phyloP scores from a whole-genome alignment of 2,113 vertebrate genomes.

The Cyprinodon tularosa region DNA sequence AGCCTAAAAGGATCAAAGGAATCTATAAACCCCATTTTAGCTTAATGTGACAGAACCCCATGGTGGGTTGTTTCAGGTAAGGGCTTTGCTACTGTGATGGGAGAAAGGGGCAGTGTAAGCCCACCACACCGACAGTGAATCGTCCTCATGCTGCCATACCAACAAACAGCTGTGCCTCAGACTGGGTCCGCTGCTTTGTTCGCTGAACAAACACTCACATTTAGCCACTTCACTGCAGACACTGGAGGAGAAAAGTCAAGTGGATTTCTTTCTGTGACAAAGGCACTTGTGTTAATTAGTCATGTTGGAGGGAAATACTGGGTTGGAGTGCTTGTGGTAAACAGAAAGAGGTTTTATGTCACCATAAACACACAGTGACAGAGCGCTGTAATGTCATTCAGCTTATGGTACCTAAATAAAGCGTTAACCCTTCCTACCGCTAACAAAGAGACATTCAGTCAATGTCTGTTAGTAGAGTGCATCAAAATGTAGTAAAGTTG shows the following conservation, averaged over 20 bases:
- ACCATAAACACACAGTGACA: neutral
- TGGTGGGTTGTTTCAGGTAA: neutral
- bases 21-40: neutral
- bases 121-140: neutral
- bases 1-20: neutral
- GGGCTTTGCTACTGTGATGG: neutral
- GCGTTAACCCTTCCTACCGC: neutral
- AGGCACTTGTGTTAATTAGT: conserved; percentile 42
- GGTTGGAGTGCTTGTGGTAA: neutral
- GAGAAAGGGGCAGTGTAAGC: neutral
- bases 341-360: conserved; percentile 14
- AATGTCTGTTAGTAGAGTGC: neutral
- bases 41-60: neutral
- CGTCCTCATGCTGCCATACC: neutral
- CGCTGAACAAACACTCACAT: neutral
- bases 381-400: neutral
- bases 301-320: neutral
- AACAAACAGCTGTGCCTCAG: neutral
- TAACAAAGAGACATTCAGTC: neutral
- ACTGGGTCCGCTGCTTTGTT: neutral
- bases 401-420: too few relatives aligned
- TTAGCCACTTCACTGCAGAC: neutral
- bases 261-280: conserved; percentile 28
- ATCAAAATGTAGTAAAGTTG: too few relatives aligned
- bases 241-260: conserved; percentile 29